Evolutionary conservation across 2,797 vertebrate species (phyloP).

Genomic region (Gadopsis bispinosus): DNA sequence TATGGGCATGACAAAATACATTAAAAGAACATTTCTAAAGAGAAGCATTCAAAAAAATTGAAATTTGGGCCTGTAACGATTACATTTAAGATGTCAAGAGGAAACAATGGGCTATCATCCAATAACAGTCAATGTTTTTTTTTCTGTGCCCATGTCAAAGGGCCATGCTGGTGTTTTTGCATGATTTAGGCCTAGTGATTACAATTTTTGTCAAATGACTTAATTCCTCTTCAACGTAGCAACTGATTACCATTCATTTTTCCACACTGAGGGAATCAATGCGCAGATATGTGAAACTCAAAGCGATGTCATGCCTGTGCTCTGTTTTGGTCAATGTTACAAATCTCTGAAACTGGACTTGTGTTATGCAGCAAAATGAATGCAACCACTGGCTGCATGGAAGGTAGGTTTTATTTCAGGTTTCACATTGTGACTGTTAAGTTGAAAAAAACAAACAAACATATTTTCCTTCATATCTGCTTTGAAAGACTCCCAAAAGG

Average conservation of each 20-base stretch:
- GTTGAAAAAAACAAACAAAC: not conserved
- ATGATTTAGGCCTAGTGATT: not conserved
- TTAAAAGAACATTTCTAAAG: not conserved
- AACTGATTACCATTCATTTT: not conserved
- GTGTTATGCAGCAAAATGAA: not conserved
- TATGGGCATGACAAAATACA: not conserved
- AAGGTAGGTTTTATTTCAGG: not conserved
- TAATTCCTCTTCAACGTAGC: not conserved
- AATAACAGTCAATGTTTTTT: not conserved
- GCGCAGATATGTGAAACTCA: not conserved
- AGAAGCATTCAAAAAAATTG: not conserved
- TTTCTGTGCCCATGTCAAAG: not conserved
- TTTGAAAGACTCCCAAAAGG: slow-evolving; percentile 1
- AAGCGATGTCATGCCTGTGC: slow-evolving; percentile 7
- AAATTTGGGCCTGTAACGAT: not conserved
- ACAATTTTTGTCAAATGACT: not conserved
- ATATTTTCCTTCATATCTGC: not conserved
- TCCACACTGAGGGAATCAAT: not conserved
- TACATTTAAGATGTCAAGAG: not conserved
- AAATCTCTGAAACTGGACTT: slow-evolving; percentile 8
- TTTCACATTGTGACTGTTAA: not conserved
- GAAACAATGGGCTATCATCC: not conserved
- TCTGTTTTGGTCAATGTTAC: not conserved
- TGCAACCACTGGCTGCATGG: not conserved
- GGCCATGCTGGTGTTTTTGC: not conserved